Conservation (phyloP, 2,888 invertebrate species). For the Eustalomyia histrio region DNA sequence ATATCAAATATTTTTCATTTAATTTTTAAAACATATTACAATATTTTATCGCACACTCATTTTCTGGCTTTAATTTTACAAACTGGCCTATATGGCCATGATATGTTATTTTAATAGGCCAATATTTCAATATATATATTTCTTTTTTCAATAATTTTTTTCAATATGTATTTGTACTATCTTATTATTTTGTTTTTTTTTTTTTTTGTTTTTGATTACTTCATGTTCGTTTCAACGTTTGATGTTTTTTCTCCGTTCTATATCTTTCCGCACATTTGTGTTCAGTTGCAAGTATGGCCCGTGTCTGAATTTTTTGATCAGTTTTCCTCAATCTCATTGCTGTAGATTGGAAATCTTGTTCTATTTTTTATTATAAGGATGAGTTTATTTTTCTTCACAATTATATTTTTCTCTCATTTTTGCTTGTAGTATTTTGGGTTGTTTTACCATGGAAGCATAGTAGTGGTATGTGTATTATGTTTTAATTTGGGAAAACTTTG, state of each 20-base stretch:
- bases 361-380: constrained; percentile 35
- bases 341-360: constrained; percentile 41
- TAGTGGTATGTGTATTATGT: no score
- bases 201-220: constrained; percentile 29
- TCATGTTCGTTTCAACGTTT: constrained; percentile 18
- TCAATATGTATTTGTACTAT: constrained; percentile 19
- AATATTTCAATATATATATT: constrained; percentile 33
- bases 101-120: constrained; percentile 51
- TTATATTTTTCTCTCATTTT: constrained; percentile 10
- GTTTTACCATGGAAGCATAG: constrained; percentile 12
- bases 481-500: constrained; percentile 37
- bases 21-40: constrained; percentile 1
- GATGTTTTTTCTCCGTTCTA: constrained; percentile 49
- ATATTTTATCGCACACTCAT: constrained; percentile 18
- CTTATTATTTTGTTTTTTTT: not conserved
- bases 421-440: not conserved
- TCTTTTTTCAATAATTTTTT: constrained; percentile 34
- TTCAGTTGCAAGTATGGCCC: constrained; percentile 59
- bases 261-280: constrained; percentile 58
- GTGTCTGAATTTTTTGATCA: constrained; percentile 57
- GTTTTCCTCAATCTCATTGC: constrained; percentile 44
- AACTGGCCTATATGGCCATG: constrained; percentile 46
- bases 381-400: not conserved
- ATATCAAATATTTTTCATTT: constrained; percentile 6
- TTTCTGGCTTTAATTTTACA: constrained; percentile 7